Percentiles rank a stretch among this genome's conserved stretches.
phyloP scores from a whole-genome alignment of 2,888 invertebrate species.

The Ormyrus rosae region DNA sequence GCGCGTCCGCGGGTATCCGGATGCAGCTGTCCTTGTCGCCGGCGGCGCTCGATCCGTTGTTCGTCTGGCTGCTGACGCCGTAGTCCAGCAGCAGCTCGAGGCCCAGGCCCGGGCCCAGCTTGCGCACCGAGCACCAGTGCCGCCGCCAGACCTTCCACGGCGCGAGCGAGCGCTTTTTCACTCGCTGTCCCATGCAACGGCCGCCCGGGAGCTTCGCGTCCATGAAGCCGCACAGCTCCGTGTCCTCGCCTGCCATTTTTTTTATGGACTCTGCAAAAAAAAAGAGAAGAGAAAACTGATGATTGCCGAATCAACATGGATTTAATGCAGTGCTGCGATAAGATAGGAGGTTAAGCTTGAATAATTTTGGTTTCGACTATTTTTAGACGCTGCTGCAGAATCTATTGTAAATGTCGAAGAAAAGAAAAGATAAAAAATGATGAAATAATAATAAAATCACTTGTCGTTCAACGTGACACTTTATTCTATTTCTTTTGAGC shows the following conservation, averaged over 20 bases:
- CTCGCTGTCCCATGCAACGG: conserved; percentile 65
- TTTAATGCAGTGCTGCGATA: too few relatives aligned
- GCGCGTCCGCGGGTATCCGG: conserved; percentile 79
- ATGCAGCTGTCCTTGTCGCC: conserved; percentile 67
- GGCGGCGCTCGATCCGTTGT: conserved; percentile 15
- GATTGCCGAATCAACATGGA: too few relatives aligned
- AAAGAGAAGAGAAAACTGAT: too few relatives aligned
- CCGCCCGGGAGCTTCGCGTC: conserved; percentile 70
- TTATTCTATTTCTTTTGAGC: too few relatives aligned
- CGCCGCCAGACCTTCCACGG: conserved; percentile 71
- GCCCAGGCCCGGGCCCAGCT: conserved; percentile 65
- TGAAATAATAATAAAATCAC: too few relatives aligned
- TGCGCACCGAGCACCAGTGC: conserved; percentile 70
- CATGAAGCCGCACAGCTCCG: conserved; percentile 70
- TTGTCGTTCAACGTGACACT: too few relatives aligned
- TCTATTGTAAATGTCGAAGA: too few relatives aligned
- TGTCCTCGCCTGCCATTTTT: conserved; percentile 59
- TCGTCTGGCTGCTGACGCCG: conserved; percentile 56
- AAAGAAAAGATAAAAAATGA: too few relatives aligned
- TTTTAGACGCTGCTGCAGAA: too few relatives aligned
- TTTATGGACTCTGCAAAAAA: conserved; percentile 12
- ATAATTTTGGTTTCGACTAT: too few relatives aligned
- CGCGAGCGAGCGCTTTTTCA: conserved; percentile 67
- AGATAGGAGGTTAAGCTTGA: too few relatives aligned
- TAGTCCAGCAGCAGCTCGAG: conserved; percentile 65